Evolutionary conservation across 1,140 invertebrate species (phyloP).

Genomic region (Macrocentrus cingulum): DNA sequence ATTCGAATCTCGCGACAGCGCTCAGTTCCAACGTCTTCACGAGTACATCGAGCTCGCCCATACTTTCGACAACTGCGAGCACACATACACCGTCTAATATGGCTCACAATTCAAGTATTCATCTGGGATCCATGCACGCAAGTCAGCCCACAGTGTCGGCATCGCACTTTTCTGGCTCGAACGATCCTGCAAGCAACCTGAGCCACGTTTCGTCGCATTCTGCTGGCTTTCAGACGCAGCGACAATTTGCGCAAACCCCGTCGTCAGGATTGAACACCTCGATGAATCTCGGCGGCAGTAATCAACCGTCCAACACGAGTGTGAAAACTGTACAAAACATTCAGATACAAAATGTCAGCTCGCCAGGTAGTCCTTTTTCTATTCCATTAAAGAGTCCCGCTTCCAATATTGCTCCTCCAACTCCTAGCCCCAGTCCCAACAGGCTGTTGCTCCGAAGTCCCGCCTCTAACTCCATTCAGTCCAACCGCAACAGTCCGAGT

Average conservation of each 20-base stretch:
- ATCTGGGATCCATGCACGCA: conserved; percentile 53
- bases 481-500: conserved; percentile 54
- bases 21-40: conserved; percentile 47
- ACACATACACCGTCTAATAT: conserved; percentile 44
- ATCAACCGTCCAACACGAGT: conserved; percentile 45
- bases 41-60: conserved; percentile 45
- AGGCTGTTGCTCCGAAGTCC: conserved; percentile 52
- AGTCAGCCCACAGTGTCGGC: conserved; percentile 49
- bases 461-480: conserved; percentile 56
- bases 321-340: conserved; percentile 53
- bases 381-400: conserved; percentile 56
- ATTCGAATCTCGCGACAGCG: conserved; percentile 38
- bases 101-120: conserved; percentile 48
- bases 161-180: conserved; percentile 38
- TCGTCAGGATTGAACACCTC: conserved; percentile 39
- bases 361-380: conserved; percentile 55
- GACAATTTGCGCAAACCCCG: conserved; percentile 47
- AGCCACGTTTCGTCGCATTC: conserved; percentile 41
- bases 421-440: conserved; percentile 56
- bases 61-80: conserved; percentile 44
- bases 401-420: conserved; percentile 56
- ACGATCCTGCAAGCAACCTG: conserved; percentile 40
- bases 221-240: conserved; percentile 41
- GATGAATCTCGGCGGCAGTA: conserved; percentile 34
- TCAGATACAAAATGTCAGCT: conserved; percentile 50